Evolutionary conservation across 2,888 invertebrate genomes (phyloP).

Genomic region (Acrocera orbiculus): DNA sequence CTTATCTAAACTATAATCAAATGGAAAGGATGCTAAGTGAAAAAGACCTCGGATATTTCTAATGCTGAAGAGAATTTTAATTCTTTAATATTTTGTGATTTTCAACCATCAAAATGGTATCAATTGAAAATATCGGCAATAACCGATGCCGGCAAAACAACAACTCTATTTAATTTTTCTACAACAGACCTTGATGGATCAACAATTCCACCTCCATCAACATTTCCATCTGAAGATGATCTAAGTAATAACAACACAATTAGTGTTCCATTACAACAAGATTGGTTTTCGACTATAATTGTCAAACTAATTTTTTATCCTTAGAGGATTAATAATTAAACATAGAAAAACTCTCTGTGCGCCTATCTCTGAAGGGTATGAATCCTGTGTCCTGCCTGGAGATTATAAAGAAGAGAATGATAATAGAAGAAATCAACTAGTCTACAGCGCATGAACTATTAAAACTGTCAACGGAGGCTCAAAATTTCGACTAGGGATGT

Average conservation of each 20-base stretch:
- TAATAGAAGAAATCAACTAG: slow-evolving; percentile 51
- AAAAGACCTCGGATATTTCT: slow-evolving; percentile 32
- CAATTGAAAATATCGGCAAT: slow-evolving; percentile 41
- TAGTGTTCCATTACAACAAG: slow-evolving; percentile 25
- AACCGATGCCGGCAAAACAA: slow-evolving; percentile 43
- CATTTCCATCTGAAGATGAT: slow-evolving; percentile 28
- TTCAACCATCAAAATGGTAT: slow-evolving; percentile 41
- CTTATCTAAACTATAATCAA: too few relatives aligned
- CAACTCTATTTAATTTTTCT: slow-evolving; percentile 41
- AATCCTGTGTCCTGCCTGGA: slow-evolving; percentile 31
- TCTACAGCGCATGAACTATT: slow-evolving; percentile 60
- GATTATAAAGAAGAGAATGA: slow-evolving; percentile 54
- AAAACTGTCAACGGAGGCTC: slow-evolving; percentile 45
- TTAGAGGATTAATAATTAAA: slow-evolving; percentile 26
- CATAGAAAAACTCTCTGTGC: slow-evolving; percentile 28
- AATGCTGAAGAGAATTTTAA: slow-evolving; percentile 30
- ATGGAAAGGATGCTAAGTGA: too few relatives aligned
- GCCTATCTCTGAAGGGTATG: slow-evolving; percentile 28
- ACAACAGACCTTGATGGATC: slow-evolving; percentile 37
- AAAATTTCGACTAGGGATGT: too few relatives aligned
- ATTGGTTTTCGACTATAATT: slow-evolving; percentile 28
- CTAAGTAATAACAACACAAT: slow-evolving; percentile 27
- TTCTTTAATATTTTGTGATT: slow-evolving; percentile 35
- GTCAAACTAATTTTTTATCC: too few relatives aligned
- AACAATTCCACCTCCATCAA: slow-evolving; percentile 25